Evolutionary conservation across 2,888 invertebrate species (phyloP), one percentile per base, ranked within the genome.

Genomic region (Cryptophagus acutangulus): DNA sequence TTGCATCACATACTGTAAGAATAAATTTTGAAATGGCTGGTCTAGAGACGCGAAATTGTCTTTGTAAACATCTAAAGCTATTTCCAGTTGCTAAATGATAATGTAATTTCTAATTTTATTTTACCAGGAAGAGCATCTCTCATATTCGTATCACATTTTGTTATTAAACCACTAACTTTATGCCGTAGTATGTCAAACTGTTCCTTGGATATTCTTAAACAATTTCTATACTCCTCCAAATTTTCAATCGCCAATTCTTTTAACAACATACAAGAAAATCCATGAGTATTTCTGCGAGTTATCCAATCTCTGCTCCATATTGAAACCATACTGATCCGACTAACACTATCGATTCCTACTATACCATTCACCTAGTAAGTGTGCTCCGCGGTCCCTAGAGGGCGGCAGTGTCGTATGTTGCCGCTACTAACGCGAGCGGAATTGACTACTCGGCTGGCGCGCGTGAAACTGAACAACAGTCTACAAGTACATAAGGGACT

Each of bases 11-110:
- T 40, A 51, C 52, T 45, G 42, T 38, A 17, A 17, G 15, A 30
- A 51, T 16, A 43, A 53, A 53, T 33, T 39, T 49, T 30, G 41
- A 43, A 45, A 53, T 50, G 33, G 24, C n/a, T n/a, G n/a, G n/a
- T n/a, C n/a, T n/a, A n/a, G n/a, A n/a, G n/a, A n/a, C n/a, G n/a
- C n/a, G n/a, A n/a, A n/a, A n/a, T n/a, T n/a, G n/a, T n/a, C n/a
- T n/a, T n/a, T n/a, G n/a, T n/a, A n/a, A n/a, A n/a, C n/a, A n/a
- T 28, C 28, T 28, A n/a, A 10, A 39, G n/a, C 39, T 28, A n/a
- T 39, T 30, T 14, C 39, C 39, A 10, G 39, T 33, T 10, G 39
- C 33, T 16, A 39, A 39, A 33, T 26, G 29, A 25, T 10, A 39
- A 33, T 3, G 39, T 39, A 9, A 39, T 12, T 17, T 17, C 39